These are phyloP conservation scores for Falco punctatus DNA, from an alignment of 2,113 vertebrate genomes.

Conservation along the genomic window DNA sequence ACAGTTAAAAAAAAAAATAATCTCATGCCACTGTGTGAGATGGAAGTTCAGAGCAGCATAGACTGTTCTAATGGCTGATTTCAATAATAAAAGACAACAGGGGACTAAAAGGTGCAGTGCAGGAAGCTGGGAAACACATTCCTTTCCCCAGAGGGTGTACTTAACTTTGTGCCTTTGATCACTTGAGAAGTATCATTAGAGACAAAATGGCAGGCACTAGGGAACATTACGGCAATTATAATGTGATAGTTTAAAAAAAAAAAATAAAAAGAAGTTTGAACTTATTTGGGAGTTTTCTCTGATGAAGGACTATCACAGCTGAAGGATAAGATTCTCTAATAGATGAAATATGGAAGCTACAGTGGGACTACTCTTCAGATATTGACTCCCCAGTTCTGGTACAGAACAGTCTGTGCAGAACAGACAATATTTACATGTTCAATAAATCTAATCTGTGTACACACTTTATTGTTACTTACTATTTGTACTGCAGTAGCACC, in stretches of 20 bases:
- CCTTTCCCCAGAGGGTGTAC: constrained; percentile 61
- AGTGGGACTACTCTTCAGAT: neutral
- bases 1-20: neutral
- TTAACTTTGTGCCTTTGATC: constrained; percentile 64
- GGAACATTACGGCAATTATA: constrained; percentile 49
- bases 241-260: constrained; percentile 10
- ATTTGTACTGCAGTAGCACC: constrained; percentile 21
- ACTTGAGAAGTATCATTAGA: constrained; percentile 49
- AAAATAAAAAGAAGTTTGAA: constrained; percentile 25
- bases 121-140: constrained; percentile 45
- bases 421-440: constrained; percentile 28
- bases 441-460: neutral
- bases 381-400: neutral
- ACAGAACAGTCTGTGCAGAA: neutral
- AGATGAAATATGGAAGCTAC: neutral
- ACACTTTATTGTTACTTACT: neutral
- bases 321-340: neutral
- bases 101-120: constrained; percentile 43
- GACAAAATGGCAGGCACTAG: constrained; percentile 46
- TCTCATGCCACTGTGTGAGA: neutral
- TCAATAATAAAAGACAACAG: constrained; percentile 61
- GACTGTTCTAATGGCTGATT: constrained; percentile 44
- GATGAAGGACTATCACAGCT: neutral
- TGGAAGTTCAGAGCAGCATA: neutral
- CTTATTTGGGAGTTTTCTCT: constrained; percentile 14